A percentile compares a stretch with the other conserved stretches of the same genome.
These are phyloP conservation scores for Idaea dimidiata DNA, from an alignment of 2,888 invertebrate genomes.

Conservation along the genomic window DNA sequence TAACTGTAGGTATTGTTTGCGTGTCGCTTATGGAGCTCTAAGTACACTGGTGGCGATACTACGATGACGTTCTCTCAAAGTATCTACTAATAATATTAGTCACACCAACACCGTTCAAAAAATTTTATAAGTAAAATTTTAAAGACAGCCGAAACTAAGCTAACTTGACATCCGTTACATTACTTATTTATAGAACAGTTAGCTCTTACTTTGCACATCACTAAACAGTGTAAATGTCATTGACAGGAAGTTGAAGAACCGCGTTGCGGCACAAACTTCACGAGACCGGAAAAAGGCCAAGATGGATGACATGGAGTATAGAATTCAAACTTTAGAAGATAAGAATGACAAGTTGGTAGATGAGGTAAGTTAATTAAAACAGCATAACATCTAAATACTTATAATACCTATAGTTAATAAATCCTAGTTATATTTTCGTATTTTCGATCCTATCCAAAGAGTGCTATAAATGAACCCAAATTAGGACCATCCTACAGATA, in stretches of 20 bases:
- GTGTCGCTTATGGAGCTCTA: not conserved
- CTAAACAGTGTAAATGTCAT: slow-evolving; percentile 13
- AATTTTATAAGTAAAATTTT: too few species aligned
- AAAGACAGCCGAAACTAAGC: not conserved
- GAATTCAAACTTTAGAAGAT: slow-evolving; percentile 82
- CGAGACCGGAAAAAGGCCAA: slow-evolving; percentile 97
- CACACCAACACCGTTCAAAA: not conserved
- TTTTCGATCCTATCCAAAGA: too few species aligned
- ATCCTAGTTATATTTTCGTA: too few species aligned
- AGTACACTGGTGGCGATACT: not conserved
- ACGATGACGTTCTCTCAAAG: not conserved
- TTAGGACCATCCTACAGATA: too few species aligned
- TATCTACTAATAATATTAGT: not conserved
- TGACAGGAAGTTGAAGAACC: slow-evolving; percentile 94
- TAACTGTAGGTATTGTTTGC: slow-evolving; percentile 9
- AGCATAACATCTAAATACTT: too few species aligned
- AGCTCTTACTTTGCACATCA: slow-evolving; percentile 4
- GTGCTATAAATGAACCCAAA: too few species aligned
- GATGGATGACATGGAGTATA: slow-evolving; percentile 93
- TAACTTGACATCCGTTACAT: slow-evolving; percentile 24
- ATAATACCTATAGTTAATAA: too few species aligned
- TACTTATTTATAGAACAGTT: slow-evolving; percentile 10
- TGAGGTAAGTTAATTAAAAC: slow-evolving; percentile 60
- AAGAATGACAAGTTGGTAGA: slow-evolving; percentile 83
- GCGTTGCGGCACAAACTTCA: slow-evolving; percentile 98